These are phyloP conservation scores for Cyaniris semiargus DNA, from an alignment of 2,888 invertebrate genomes.

Conservation along the genomic window DNA sequence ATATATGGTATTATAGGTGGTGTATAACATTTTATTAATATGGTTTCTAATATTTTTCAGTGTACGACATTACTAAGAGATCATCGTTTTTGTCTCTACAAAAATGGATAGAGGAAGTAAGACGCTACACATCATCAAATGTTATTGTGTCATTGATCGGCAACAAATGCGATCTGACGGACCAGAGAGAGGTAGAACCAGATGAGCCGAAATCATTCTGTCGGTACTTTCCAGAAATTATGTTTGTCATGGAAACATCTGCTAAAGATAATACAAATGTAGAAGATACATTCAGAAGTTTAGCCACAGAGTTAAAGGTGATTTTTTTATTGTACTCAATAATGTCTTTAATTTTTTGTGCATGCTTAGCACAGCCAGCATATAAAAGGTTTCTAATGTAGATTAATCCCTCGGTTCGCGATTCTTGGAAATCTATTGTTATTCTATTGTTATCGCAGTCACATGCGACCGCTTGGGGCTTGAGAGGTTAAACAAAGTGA, in stretches of 20 bases:
- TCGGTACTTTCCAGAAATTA: constrained; percentile 91
- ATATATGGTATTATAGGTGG: background rate
- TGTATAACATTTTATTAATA: background rate
- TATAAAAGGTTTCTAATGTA: too few species aligned
- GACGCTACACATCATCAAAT: constrained; percentile 95
- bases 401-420: too few species aligned
- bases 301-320: constrained; percentile 93
- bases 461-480: too few species aligned
- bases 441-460: too few species aligned
- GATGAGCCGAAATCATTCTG: constrained; percentile 93
- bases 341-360: background rate
- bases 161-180: constrained; percentile 93
- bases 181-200: constrained; percentile 89
- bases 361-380: too few species aligned
- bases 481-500: too few species aligned
- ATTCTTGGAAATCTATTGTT: too few species aligned
- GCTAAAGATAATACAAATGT: constrained; percentile 95
- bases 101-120: constrained; percentile 97
- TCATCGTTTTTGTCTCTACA: constrained; percentile 94
- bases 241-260: constrained; percentile 93
- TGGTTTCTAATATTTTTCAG: constrained; percentile 64
- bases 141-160: constrained; percentile 95
- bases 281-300: constrained; percentile 91
- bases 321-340: background rate
- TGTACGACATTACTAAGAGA: constrained; percentile 96